Percentiles rank a stretch among this genome's conserved stretches.
phyloP scores from a whole-genome alignment of 2,797 vertebrate genomes.

The Buphagus erythrorhynchus region DNA sequence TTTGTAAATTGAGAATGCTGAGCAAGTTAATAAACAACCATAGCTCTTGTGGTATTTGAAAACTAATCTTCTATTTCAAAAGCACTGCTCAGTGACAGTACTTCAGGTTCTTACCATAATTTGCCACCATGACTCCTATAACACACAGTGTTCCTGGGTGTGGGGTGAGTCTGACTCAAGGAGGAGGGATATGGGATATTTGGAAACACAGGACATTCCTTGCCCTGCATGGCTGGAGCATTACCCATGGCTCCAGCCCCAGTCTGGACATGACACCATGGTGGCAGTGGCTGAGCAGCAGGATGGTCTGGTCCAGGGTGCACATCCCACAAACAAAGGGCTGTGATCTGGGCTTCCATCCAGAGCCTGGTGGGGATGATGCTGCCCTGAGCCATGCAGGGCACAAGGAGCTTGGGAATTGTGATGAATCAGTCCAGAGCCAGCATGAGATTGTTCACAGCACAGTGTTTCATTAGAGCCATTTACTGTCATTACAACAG shows the following conservation, averaged over 20 bases:
- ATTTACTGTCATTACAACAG: background rate
- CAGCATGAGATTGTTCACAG: background rate
- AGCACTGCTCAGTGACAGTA: background rate
- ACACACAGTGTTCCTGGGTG: no score
- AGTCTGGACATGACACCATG: accelerated
- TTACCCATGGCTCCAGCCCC: background rate
- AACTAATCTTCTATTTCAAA: background rate
- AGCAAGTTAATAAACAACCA: background rate
- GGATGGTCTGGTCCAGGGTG: accelerated
- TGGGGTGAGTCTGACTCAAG: background rate
- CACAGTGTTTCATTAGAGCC: background rate
- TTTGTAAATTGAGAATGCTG: background rate
- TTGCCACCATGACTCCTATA: background rate
- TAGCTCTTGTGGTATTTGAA: background rate
- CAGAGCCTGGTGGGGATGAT: background rate
- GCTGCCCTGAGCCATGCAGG: accelerated
- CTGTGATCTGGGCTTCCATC: background rate
- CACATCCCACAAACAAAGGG: accelerated
- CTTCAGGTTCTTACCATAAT: background rate
- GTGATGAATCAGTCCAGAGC: background rate
- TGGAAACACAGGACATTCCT: background rate
- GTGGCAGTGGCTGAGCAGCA: background rate
- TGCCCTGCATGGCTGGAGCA: background rate
- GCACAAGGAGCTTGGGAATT: background rate
- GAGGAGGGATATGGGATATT: background rate